phyloP scores from a whole-genome alignment of 1,140 invertebrate genomes.

The Zaprionus gabonicus region DNA sequence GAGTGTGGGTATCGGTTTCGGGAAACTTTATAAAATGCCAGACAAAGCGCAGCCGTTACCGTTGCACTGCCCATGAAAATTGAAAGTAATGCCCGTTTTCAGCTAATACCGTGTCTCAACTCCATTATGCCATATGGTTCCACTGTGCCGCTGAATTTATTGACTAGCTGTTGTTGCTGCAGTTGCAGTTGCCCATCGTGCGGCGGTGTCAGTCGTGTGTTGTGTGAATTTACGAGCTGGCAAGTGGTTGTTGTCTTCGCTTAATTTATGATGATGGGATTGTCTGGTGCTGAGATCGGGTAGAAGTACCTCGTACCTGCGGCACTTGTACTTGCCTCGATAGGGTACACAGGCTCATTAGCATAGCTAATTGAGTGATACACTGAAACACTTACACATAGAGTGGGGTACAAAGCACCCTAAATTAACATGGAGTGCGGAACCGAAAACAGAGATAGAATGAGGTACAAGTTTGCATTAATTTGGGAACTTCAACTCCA shows the following conservation, averaged over 20 bases:
- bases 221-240: conserved; percentile 66
- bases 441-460: neutral
- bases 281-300: conserved; percentile 8
- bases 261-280: conserved; percentile 71
- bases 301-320: neutral
- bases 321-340: neutral
- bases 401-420: neutral
- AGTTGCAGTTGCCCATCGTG: conserved; percentile 33
- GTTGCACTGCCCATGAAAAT: conserved; percentile 69
- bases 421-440: neutral
- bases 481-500: neutral
- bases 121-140: conserved; percentile 50
- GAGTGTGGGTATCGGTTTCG: conserved; percentile 19
- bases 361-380: conserved; percentile 77
- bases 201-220: conserved; percentile 31
- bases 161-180: conserved; percentile 28
- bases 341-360: conserved; percentile 51
- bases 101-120: conserved; percentile 40
- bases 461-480: neutral
- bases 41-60: conserved; percentile 32
- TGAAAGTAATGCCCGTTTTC: conserved; percentile 70
- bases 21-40: conserved; percentile 57
- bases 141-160: conserved; percentile 69
- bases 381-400: conserved; percentile 12
- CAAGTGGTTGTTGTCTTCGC: conserved; percentile 35